phyloP scores from a whole-genome alignment of 2,888 invertebrate genomes.

The Catocala sponsa region DNA sequence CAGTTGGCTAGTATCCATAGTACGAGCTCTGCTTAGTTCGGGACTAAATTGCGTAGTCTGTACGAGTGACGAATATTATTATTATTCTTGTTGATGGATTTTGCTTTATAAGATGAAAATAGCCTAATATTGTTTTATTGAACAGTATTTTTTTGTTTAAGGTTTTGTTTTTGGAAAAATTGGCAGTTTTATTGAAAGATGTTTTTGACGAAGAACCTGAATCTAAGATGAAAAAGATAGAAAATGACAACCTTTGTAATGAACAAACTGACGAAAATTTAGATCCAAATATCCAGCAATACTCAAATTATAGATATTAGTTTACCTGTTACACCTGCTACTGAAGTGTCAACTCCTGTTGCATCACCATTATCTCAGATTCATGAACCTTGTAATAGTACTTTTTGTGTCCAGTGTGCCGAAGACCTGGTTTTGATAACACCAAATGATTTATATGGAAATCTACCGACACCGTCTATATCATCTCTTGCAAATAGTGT shows the following conservation, averaged over 20 bases:
- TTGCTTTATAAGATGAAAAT: not conserved
- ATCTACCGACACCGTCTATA: conserved; percentile 20
- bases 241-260: too few relatives aligned
- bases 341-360: conserved; percentile 10
- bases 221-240: too few relatives aligned
- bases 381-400: conserved; percentile 19
- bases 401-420: conserved; percentile 19
- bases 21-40: conserved; percentile 4
- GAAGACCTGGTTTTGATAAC: conserved; percentile 18
- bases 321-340: conserved; percentile 1
- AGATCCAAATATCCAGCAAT: not conserved
- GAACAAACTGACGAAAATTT: not conserved
- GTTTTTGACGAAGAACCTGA: too few relatives aligned
- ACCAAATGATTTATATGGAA: conserved; percentile 17
- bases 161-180: not conserved
- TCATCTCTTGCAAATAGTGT: conserved; percentile 13
- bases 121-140: not conserved
- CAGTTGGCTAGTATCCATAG: conserved; percentile 2
- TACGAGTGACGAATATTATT: too few relatives aligned
- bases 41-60: not conserved
- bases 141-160: not conserved
- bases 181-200: too few relatives aligned
- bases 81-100: too few relatives aligned
- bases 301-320: not conserved
- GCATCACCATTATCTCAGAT: conserved; percentile 17